These are phyloP conservation scores for Thaumetopoea pityocampa DNA, from an alignment of 1,140 invertebrate genomes.

Conservation along the genomic window DNA sequence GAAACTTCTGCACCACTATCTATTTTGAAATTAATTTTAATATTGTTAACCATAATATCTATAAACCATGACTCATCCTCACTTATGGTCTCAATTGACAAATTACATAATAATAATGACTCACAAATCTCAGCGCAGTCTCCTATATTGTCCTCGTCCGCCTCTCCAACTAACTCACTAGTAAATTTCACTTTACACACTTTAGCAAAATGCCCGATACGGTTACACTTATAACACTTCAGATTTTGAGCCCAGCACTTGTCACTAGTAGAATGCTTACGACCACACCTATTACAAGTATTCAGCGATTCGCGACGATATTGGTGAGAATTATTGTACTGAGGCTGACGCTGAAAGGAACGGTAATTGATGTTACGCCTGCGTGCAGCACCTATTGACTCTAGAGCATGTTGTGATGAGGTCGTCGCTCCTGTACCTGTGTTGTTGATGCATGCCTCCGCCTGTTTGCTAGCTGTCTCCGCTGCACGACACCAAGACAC, in stretches of 20 bases:
- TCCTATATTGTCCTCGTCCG: not conserved
- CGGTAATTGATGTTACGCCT: too few relatives aligned
- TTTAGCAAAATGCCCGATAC: conserved; percentile 12
- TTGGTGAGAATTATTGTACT: too few relatives aligned
- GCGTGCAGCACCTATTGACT: too few relatives aligned
- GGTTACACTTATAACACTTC: conserved; percentile 14
- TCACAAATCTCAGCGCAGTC: too few relatives aligned
- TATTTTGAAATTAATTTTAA: conserved; percentile 13
- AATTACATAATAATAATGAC: too few relatives aligned
- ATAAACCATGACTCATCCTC: conserved; percentile 2
- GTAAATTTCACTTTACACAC: too few relatives aligned
- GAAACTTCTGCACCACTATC: conserved; percentile 14
- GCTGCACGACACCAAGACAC: conserved; percentile 1
- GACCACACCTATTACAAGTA: conserved; percentile 1
- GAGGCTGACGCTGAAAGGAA: too few relatives aligned
- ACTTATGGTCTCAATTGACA: not conserved
- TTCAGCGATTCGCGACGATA: not conserved
- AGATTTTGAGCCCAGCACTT: conserved; percentile 4
- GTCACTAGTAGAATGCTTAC: conserved; percentile 2
- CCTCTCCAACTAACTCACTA: not conserved
- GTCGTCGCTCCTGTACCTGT: too few relatives aligned
- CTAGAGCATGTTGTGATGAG: too few relatives aligned
- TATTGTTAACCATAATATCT: conserved; percentile 4
- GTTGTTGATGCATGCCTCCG: too few relatives aligned
- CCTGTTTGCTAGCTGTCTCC: not conserved